phyloP scores from a whole-genome alignment of 2,888 invertebrate species.

The Siphlonurus alternatus region DNA sequence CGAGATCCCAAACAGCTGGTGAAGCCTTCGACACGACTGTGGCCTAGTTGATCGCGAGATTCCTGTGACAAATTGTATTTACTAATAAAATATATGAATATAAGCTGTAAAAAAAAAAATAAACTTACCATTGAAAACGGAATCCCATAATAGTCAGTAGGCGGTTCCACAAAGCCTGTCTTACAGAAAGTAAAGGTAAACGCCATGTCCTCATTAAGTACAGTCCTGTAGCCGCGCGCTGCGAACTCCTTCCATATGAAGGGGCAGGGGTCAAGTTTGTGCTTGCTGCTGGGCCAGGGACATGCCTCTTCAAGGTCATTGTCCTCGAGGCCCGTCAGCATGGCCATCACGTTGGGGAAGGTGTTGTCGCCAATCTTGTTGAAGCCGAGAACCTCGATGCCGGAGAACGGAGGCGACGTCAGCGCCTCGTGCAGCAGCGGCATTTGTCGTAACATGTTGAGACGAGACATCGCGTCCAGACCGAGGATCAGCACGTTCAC shows the following conservation, averaged over 20 bases:
- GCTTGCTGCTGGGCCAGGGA: too few species aligned
- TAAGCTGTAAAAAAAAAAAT: background rate
- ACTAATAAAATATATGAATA: too few species aligned
- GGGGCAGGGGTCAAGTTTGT: constrained; percentile 65
- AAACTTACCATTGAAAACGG: constrained; percentile 41
- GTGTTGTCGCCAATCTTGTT: constrained; percentile 92
- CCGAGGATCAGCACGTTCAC: constrained; percentile 28
- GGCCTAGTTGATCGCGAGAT: too few species aligned
- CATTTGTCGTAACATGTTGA: constrained; percentile 74
- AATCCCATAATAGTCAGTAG: constrained; percentile 72
- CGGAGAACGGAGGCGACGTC: constrained; percentile 39
- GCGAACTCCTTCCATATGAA: constrained; percentile 73
- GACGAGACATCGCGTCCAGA: constrained; percentile 67
- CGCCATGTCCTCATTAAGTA: constrained; percentile 69
- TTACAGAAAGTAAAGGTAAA: constrained; percentile 62
- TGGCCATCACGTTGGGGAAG: constrained; percentile 73
- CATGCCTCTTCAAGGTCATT: constrained; percentile 46
- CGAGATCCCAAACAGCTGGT: too few species aligned
- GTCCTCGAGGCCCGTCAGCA: constrained; percentile 53
- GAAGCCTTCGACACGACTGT: too few species aligned
- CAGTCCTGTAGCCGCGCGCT: constrained; percentile 52
- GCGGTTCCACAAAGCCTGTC: constrained; percentile 55
- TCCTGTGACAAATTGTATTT: too few species aligned
- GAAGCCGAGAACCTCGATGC: constrained; percentile 69
- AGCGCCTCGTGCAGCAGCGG: constrained; percentile 39